Evolutionary conservation across 2,113 vertebrate genomes (phyloP), one percentile per base, ranked within the genome.

Genomic region (Sceloporus undulatus): DNA sequence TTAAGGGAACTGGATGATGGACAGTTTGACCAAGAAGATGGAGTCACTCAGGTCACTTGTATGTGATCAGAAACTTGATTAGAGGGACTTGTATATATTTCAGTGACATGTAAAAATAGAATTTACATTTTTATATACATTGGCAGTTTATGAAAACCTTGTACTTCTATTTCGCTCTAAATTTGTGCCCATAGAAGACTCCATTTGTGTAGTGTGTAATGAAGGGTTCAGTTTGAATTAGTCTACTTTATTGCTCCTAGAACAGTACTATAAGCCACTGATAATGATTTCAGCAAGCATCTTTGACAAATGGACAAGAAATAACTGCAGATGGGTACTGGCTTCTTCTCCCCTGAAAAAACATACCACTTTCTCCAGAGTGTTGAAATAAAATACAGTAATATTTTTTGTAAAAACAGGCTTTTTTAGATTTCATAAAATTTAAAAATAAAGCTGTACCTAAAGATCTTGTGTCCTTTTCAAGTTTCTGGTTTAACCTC

Each of bases 21-120:
- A 29, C 98, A 97, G 77, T 97, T 98, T 27, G 99, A 99, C 85
- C 98, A 98, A 90, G 98, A 99, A 21, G 99, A 99, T 29, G 98
- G 98, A 48, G 98, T 97, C n/a, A 98, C 98, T 7, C 98, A 99
- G 94, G 98, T 99, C 94, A 99, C 99, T 0, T 99, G 98, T 78
- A 99, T 99, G 96, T 99, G 93, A 98, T 91, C 91, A 89, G 90
- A 86, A 87, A 75, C 82, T 90, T 80, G 73, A 62, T 82, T 11
- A 29, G 86, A 91, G 88, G 90, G 80, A 92, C 87, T n/a, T 92
- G 92, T 94, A 93, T 82, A 92, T 93, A 93, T 89, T 82, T 81
- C 79, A 89, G 74, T 70, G 13, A 83, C 77, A 78, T 62, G 65
- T 76, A 76, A 79, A 42, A 40, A 4, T 79, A 85, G 87, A 84